Evolutionary conservation across 2,113 vertebrate species (phyloP), one percentile per base, ranked within the genome.

Genomic region (Cisticola juncidis): DNA sequence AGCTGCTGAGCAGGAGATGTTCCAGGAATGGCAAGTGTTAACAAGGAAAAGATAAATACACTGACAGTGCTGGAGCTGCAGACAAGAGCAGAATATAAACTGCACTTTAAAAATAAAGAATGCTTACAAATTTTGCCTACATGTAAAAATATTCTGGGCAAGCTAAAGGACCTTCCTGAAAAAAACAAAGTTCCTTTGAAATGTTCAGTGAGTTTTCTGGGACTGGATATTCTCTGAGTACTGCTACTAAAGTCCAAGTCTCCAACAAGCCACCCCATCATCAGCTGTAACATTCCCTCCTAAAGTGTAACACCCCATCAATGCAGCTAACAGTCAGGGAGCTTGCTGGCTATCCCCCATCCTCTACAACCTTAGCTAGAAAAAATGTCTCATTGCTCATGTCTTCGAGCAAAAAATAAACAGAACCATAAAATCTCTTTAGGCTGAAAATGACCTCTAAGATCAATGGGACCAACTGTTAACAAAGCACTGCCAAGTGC

Each of bases 31-130:
- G 86, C 62, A 95, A 95, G 88, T 54, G 91, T 95, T 92, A 93
- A 96, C 85, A 70, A 57, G 35, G 50, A 91, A 92, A 84, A 95
- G 90, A 93, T 81, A 94, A 96, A 95, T 76, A 91, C 86, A 73
- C 53, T 0, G 2, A 62, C 0, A 5, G 79, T 77, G 71, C 48
- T 91, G 73, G 88, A 11, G 9, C 57, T 54, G 81, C 92, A 95
- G 88, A 90, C 82, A 94, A 93, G 78, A 94, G 61, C 68, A 94
- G 95, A 97, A 94, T 80, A 94, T 73, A 86, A 92, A 92, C 89
- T 0, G 0, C 4, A 19, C 23, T 92, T 93, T 93, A 90, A 96
- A 96, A 96, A 94, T 94, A 96, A 88, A 88, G 88, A 93, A 90
- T 26, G 51, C 79, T 96, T 95, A 95, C 76, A 94, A 93, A 92